phyloP scores from a whole-genome alignment of 2,888 invertebrate species.

The Rotaria magnacalcarata region DNA sequence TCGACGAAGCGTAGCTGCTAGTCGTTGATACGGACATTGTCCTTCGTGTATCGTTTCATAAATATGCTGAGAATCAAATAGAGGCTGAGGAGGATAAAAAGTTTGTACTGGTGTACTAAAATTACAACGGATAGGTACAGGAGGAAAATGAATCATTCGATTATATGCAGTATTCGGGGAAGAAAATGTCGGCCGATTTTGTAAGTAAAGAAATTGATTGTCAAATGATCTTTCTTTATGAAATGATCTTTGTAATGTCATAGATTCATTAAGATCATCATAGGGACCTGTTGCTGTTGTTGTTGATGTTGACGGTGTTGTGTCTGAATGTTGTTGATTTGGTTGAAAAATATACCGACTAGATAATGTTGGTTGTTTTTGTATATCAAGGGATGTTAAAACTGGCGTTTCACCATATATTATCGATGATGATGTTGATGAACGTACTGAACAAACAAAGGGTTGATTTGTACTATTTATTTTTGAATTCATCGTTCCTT shows the following conservation, averaged over 20 bases:
- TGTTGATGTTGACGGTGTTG: not conserved
- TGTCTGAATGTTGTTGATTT: not conserved
- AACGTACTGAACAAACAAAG: not conserved
- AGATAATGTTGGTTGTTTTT: constrained; percentile 23
- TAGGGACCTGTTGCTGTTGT: constrained; percentile 12
- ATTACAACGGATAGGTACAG: not conserved
- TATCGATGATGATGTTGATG: not conserved
- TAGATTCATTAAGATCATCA: constrained; percentile 26
- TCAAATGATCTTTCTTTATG: not conserved
- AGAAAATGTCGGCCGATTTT: not conserved
- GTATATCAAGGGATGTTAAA: not conserved
- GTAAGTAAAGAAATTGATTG: not conserved
- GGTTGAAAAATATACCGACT: not conserved
- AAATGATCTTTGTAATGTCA: not conserved
- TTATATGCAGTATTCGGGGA: not conserved
- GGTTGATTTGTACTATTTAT: not conserved
- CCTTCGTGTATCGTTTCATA: constrained; percentile 27
- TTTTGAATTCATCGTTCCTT: not conserved
- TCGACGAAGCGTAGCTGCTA: constrained; percentile 24
- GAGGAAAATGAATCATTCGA: constrained; percentile 33
- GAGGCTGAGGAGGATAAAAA: not conserved
- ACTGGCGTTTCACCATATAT: constrained; percentile 23
- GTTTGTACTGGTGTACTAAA: constrained; percentile 21
- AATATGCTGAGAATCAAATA: constrained; percentile 2
- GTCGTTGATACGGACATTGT: not conserved